Base-by-base conservation (phyloP, 2,888 invertebrate genomes). In the Cephalotes varians region DNA sequence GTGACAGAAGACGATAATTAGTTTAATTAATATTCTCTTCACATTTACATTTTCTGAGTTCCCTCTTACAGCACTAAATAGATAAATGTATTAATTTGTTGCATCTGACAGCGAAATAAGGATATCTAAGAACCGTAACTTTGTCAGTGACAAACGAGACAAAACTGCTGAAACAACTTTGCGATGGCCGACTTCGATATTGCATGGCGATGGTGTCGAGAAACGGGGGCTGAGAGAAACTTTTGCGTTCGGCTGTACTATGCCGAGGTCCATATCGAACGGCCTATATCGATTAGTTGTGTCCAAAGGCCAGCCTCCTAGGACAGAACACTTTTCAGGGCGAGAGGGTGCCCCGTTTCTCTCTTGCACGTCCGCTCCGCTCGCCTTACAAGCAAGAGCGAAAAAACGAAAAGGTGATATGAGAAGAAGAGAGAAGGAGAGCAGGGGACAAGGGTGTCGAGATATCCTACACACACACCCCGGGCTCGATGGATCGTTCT, bases 251-350 rank as follows among this genome's bases (percentile, higher is more conserved):
- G 87, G 56, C 91, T 92, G 91, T 92, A 92, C 91, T 65, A 67
- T 60, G 71, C 72, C 82, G 81, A 85, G 91, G 91, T 92, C 90
- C 91, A 91, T 81, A 87, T 92, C 92, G 91, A 92, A 90, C 90
- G 81, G 87, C 85, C 88, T 81, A 86, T 92, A 92, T 92, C 92
- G 92, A 92, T 92, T 92, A 90, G 92, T 90, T 87, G 86, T 79
- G 90, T 89, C 86, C 86, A 87, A 90, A 90, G 90, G 90, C 86
- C 88, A 87, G 82, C 83, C 74, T 88, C 87, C 88, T 90, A 86
- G 88, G 87, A 87, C 86, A 85, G 85, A 84, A 77, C 74, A 88
- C 84, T 90, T 90, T 90, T 81, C 86, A 86, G 83, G 82, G 79
- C 84, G 88, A 88, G 88, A 87, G 90, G 86, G 90, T 91, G 87